Evolutionary conservation across 2,113 vertebrate genomes (phyloP), one percentile per base, ranked within the genome.

Genomic region (Calypte anna): DNA sequence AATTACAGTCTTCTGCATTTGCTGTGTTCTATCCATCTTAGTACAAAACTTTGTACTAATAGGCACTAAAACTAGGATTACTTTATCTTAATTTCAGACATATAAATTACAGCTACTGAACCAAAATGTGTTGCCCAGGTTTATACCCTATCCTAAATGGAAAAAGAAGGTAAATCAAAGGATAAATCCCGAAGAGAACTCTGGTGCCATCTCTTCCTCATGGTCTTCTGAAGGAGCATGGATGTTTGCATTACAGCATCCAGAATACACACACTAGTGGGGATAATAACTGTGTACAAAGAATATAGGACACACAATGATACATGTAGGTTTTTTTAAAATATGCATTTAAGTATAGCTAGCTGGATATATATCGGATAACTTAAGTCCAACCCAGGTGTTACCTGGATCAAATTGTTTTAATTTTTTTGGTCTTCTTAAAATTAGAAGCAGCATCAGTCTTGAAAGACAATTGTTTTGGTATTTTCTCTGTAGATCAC

Each of bases 361-460:
- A 51, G 28, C 15, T 44, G 70, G 9, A 63, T 63, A 63, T 8
- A 33, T 46, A 50, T 58, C 33, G 89, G 53, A 59, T 53, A 57
- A 5, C 14, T 82, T 25, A 84, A 53, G 9, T 61, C 68, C 0
- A 0, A 40, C 15, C 48, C 14, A 73, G 8, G 2, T 61, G 53
- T 73, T 72, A 67, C 25, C 38, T 64, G 23, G 28, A 87, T 76
- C 50, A 8, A 23, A 0, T 6, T 30, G n/a, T 61, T 86, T 43
- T 36, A 1, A 4, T 4, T 21, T 59, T 38, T 86, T 48, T 68
- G 1, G 16, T 87, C 14, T 53, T 14, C 8, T 14, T 94, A 80
- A 70, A 72, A 74, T 67, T 59, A 48, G 48, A 86, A 72, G 27
- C 11, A 53, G 8, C 22, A 43, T 14, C 17, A 55, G 2, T 51